Percentiles rank a stretch among this genome's conserved stretches.
Evolutionary conservation across 2,113 vertebrate genomes (phyloP).

Genomic region (Pandion haliaetus): DNA sequence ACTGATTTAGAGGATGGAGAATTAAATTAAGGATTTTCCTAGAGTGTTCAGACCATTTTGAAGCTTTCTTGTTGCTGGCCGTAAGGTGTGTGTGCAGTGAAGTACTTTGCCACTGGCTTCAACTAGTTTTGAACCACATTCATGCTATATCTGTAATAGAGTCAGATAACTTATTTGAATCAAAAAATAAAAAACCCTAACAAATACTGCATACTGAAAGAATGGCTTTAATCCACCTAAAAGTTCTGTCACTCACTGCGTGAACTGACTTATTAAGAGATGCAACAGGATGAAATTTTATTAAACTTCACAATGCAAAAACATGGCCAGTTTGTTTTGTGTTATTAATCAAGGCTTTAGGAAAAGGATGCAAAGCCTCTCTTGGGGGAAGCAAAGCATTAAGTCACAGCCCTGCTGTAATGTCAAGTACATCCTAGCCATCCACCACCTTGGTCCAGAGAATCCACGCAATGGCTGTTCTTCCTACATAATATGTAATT

Average conservation of each 20-base stretch:
- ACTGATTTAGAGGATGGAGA: not conserved
- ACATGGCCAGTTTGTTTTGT: not conserved
- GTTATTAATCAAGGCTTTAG: not conserved
- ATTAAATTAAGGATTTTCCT: not conserved
- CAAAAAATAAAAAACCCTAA: accelerated
- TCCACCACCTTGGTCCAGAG: not conserved
- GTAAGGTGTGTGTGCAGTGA: not conserved
- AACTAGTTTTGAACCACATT: not conserved
- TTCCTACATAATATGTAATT: not conserved
- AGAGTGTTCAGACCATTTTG: not conserved
- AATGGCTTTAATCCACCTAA: not conserved
- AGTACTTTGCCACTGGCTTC: not conserved
- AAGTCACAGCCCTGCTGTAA: not conserved
- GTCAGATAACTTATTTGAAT: not conserved
- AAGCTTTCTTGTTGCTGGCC: not conserved
- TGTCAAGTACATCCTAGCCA: not conserved
- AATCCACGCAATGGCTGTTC: not conserved
- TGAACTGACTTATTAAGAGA: not conserved
- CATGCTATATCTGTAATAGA: not conserved
- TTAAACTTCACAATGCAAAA: not conserved
- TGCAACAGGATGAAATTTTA: not conserved
- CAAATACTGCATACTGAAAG: not conserved
- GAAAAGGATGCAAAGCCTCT: not conserved
- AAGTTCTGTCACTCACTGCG: not conserved
- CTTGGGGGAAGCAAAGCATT: not conserved